Evolutionary conservation across 2,888 invertebrate genomes (phyloP).

Genomic region (Eurytoma californica): DNA sequence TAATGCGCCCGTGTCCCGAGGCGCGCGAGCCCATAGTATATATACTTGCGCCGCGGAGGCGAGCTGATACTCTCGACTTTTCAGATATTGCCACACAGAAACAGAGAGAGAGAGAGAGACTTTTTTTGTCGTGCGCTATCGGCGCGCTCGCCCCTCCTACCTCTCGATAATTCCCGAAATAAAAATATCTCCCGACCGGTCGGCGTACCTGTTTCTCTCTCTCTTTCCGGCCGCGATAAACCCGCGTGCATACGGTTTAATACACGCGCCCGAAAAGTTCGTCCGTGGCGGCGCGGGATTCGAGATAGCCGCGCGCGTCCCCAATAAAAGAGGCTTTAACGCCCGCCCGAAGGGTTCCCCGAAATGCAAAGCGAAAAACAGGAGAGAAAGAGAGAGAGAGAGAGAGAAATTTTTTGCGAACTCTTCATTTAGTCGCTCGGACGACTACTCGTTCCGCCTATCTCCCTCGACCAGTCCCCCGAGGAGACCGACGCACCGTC

Average conservation of each 20-base stretch:
- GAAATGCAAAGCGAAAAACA: conserved; percentile 12
- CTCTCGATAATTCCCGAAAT: conserved; percentile 43
- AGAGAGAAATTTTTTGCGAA: conserved; percentile 33
- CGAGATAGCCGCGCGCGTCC: not conserved
- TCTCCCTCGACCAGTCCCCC: conserved; percentile 15
- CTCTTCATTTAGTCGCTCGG: conserved; percentile 38
- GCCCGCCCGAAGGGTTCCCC: conserved; percentile 5
- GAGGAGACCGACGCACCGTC: conserved; percentile 11
- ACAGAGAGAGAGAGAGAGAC: too few relatives aligned
- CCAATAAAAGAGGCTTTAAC: conserved; percentile 18
- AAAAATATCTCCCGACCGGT: conserved; percentile 34
- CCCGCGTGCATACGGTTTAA: not conserved
- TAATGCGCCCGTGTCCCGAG: not conserved
- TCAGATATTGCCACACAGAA: conserved; percentile 22
- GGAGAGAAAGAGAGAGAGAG: not conserved
- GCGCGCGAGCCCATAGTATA: too few relatives aligned
- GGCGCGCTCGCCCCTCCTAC: not conserved
- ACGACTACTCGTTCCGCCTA: not conserved
- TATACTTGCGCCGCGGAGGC: not conserved
- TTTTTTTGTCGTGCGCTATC: conserved; percentile 10
- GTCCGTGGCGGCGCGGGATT: not conserved
- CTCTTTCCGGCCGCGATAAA: conserved; percentile 44
- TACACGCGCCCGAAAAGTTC: not conserved
- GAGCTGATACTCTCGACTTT: conserved; percentile 5
- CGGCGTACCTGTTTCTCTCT: conserved; percentile 28